Percentiles rank a stretch among this genome's conserved stretches.
phyloP scores from a whole-genome alignment of 2,113 vertebrate genomes.

The Taxidea taxus region DNA sequence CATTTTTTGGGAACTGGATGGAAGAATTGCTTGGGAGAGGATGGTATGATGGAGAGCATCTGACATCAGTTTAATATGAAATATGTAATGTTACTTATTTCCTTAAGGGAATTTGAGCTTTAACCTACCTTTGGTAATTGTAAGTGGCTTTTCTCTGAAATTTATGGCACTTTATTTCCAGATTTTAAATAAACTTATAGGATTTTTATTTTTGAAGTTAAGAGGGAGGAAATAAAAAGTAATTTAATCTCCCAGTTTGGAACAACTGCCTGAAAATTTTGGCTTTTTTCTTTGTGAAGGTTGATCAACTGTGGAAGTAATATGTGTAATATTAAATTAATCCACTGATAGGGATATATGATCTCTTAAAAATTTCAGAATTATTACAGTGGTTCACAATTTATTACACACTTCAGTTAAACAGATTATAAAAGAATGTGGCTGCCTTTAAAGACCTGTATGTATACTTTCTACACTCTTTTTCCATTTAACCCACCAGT shows the following conservation, averaged over 20 bases:
- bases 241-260: background rate
- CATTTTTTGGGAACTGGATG: background rate
- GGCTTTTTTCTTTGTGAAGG: background rate
- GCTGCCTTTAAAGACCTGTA: background rate
- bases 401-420: background rate
- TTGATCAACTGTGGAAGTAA: background rate
- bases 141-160: background rate
- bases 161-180: background rate
- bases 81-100: background rate
- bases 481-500: background rate
- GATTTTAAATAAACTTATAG: background rate
- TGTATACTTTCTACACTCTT: background rate
- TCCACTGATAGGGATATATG: background rate
- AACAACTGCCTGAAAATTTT: background rate
- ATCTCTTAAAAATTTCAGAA: background rate
- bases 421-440: background rate
- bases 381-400: background rate
- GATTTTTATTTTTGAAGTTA: conserved; percentile 20
- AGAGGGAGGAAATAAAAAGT: background rate
- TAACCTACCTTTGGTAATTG: background rate
- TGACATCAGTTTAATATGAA: background rate
- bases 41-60: background rate
- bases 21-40: background rate
- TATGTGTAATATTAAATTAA: background rate
- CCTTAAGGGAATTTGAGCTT: background rate